A percentile compares a stretch with the other conserved stretches of the same genome.
phyloP scores from a whole-genome alignment of 1,140 invertebrate species.

The Bombus terrestris region DNA sequence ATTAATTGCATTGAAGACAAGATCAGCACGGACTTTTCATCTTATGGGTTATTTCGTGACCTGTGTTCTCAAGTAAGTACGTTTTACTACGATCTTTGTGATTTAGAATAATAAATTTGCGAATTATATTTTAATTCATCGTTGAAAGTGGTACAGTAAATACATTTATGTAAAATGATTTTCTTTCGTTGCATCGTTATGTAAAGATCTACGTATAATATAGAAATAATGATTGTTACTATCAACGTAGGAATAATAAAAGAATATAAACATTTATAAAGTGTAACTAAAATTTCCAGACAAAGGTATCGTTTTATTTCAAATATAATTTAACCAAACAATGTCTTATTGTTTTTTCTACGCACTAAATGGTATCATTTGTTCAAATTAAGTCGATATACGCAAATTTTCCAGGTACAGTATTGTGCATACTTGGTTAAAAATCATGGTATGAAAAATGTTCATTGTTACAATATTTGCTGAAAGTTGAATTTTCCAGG shows the following conservation, averaged over 20 bases:
- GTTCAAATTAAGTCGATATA: neutral
- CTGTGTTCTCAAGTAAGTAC: neutral
- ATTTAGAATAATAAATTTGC: neutral
- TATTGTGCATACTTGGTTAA: neutral
- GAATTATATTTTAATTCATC: neutral
- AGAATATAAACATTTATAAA: neutral
- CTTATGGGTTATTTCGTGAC: neutral
- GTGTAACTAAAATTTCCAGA: neutral
- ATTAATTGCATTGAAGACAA: neutral
- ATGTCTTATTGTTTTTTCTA: neutral
- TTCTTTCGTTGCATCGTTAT: neutral
- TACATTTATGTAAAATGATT: neutral
- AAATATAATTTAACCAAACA: neutral
- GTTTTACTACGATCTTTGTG: neutral
- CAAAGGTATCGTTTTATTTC: neutral
- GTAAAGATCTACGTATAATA: neutral
- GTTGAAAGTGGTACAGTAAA: too few relatives aligned
- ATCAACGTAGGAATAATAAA: too few relatives aligned
- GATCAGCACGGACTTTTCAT: neutral
- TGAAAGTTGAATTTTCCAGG: neutral
- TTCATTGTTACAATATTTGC: neutral
- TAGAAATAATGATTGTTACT: too few relatives aligned
- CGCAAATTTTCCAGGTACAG: neutral
- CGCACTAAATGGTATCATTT: neutral
- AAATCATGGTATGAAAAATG: neutral